Evolutionary conservation across 2,113 vertebrate genomes (phyloP).

Genomic region (Machaerirhynchus nigripectus): DNA sequence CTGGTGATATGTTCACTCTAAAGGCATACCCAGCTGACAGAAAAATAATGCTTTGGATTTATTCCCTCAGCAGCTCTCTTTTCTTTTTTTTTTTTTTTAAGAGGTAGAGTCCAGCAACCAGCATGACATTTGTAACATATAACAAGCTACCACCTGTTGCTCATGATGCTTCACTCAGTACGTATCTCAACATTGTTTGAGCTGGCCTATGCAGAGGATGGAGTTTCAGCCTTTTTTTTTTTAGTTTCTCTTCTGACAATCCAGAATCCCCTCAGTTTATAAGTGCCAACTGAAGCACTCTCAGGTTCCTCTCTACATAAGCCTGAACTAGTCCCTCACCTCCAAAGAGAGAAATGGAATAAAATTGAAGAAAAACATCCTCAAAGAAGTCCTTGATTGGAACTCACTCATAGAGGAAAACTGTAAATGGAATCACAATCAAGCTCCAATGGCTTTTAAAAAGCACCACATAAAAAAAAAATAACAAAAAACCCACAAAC

Average conservation of each 20-base stretch:
- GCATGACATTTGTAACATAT: not conserved
- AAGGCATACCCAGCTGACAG: not conserved
- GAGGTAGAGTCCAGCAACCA: not conserved
- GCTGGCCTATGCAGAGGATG: not conserved
- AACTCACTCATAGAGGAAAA: not conserved
- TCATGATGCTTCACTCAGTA: not conserved
- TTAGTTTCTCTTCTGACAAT: not conserved
- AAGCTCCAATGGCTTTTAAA: not conserved
- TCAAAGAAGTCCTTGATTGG: not conserved
- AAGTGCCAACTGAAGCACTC: not conserved
- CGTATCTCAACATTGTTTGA: not conserved
- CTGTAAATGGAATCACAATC: slow-evolving; percentile 18
- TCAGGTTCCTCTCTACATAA: not conserved
- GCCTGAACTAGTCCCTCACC: not conserved
- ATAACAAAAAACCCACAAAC: too few relatives aligned
- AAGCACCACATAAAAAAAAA: not conserved
- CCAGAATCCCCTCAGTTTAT: not conserved
- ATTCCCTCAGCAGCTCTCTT: not conserved
- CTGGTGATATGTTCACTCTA: not conserved
- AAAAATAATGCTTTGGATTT: not conserved
- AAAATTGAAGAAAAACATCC: not conserved
- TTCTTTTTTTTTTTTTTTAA: not conserved
- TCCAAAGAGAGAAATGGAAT: not conserved
- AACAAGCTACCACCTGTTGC: not conserved
- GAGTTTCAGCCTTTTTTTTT: not conserved